Base-by-base conservation (phyloP, 2,113 vertebrate species). In the Acrocephalus kingi region DNA sequence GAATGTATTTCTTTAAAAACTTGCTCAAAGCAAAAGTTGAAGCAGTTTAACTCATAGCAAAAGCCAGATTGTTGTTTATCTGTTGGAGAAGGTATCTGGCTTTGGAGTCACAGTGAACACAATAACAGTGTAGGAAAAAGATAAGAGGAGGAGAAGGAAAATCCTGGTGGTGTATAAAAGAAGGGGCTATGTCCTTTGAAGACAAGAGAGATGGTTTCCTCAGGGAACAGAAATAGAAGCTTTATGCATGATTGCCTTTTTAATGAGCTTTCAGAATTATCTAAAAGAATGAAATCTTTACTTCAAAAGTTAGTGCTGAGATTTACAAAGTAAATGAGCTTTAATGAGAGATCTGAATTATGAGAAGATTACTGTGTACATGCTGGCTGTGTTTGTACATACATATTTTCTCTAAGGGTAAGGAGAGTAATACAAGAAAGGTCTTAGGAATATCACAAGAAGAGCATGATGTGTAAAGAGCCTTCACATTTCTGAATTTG, bases 241-340 rank as follows among this genome's bases (percentile, higher is more conserved):
- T 64, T 91, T 88, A 41, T 49, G 72, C 88, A 63, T 92, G 92
- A 95, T 80, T 95, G 87, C 89, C 82, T 96, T 96, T 96, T 90
- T 96, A 96, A 95, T 97, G 90, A 96, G 90, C 55, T 85, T 93
- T 96, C 67, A 88, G 46, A 93, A 94, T 93, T 93, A 84, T 79
- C 81, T 93, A 28, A 89, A 88, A 93, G 79, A 91, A 46, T 55
- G 68, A 88, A 94, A 83, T 94, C 59, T 92, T 91, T n/a, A 90
- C 93, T 95, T 94, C 86, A 92, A 19, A 95, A 94, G 75, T 95
- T 83, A 84, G 59, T 0, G 1, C 63, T 88, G 75, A 90, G 72
- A 67, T 95, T 90, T 94, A 77, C 82, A 74, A 95, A 96, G 69
- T 51, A 86, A 90, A 83, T 61, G 68, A 86, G 79, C 64, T 94